phyloP scores from a whole-genome alignment of 2,888 invertebrate species.

The Habroteleia sp. region DNA sequence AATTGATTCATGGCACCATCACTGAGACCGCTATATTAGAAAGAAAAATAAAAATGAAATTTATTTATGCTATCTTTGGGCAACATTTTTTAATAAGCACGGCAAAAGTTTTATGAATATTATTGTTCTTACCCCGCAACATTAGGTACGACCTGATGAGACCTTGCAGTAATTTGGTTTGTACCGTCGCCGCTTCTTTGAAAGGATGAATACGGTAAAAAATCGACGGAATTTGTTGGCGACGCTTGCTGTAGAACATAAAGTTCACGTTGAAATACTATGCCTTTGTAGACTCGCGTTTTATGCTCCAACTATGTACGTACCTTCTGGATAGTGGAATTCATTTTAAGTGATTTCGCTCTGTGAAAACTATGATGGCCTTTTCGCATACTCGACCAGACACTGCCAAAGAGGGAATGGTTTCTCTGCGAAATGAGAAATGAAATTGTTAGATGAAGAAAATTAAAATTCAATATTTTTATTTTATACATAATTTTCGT shows the following conservation, averaged over 20 bases:
- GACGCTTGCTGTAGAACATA: conserved; percentile 76
- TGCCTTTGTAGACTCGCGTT: conserved; percentile 2
- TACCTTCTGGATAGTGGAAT: conserved; percentile 81
- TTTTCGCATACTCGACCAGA: conserved; percentile 95
- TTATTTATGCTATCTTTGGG: background rate
- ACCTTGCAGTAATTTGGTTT: conserved; percentile 83
- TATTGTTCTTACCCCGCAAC: conserved; percentile 75
- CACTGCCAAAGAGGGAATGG: conserved; percentile 97
- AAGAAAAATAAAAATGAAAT: conserved; percentile 11
- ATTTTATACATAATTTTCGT: background rate
- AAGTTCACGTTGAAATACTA: conserved; percentile 3
- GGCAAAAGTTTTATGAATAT: background rate
- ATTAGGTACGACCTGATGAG: conserved; percentile 80
- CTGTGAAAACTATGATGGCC: conserved; percentile 85
- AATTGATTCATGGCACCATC: conserved; percentile 77
- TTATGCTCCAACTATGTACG: background rate
- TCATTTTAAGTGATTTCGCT: conserved; percentile 84
- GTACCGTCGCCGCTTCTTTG: conserved; percentile 82
- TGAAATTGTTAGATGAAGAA: too few relatives aligned
- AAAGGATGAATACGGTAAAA: conserved; percentile 84
- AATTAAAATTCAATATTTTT: too few relatives aligned
- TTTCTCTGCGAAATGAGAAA: conserved; percentile 88
- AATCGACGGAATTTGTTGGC: conserved; percentile 83
- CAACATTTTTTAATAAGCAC: too few relatives aligned
- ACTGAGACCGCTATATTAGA: conserved; percentile 72